Base-by-base conservation (phyloP, 2,113 vertebrate genomes). In the Orientallactaga bullata region DNA sequence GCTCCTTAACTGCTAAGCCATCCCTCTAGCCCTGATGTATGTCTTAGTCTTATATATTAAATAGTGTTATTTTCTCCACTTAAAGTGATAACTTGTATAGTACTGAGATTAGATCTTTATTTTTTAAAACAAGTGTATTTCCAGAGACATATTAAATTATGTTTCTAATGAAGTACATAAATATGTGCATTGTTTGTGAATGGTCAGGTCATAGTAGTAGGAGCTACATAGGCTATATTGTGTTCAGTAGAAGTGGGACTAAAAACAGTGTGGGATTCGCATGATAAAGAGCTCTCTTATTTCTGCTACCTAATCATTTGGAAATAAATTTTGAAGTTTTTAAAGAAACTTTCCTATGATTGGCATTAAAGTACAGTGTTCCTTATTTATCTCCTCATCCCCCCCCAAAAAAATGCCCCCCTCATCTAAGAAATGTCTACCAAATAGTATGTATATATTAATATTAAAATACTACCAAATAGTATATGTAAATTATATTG, bases 291-390 rank as follows among this genome's bases (percentile, higher is more conserved):
- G 16, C 61, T 23, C 82, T 95, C 85, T 95, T 93, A 85, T 82
- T 94, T 96, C 77, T 94, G 30, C 51, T 69, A 42, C 71, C 39
- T 88, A 58, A 58, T 91, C 37, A 94, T 92, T 93, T 94, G 51
- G 30, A 23, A 65, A 83, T 92, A 94, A 94, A 91, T 79, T 73
- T 79, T 94, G 61, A 95, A 87, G 42, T 90, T 89, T 96, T 65
- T 65, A 89, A 86, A 71, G 81, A 89, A 93, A 90, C 28, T 92
- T 5, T 23, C 92, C 72, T 20, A 51, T 88, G 79, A 86, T 90
- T 96, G 90, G 39, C 83, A 69, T 90, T 72, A 82, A 90, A 89
- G 63, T 95, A 92, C 37, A 58, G 30, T 93, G 6, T 69, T 72
- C 32, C 24, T 17, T 39, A 17, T 21, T 51, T 12, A 51, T 12